A percentile compares a stretch with the other conserved stretches of the same genome.
These are phyloP conservation scores for Macrochelys suwanniensis DNA, from an alignment of 2,797 vertebrate species.

Conservation along the genomic window DNA sequence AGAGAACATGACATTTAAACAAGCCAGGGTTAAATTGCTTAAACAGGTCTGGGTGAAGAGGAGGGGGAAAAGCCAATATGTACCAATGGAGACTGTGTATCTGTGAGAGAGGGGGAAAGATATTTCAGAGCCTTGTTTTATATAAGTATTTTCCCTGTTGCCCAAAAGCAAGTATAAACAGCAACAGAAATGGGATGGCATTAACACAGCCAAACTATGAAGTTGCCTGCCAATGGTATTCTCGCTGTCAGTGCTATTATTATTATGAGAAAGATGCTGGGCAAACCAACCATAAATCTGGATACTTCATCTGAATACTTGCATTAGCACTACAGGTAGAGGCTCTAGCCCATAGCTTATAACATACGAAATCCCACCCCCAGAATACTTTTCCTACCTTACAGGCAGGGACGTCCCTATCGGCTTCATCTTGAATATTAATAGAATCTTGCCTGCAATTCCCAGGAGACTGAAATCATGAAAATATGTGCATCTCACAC, in stretches of 20 bases:
- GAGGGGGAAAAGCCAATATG: background rate
- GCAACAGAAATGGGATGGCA: background rate
- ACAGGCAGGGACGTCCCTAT: constrained; percentile 37
- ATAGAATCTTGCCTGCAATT: constrained; percentile 36
- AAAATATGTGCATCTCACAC: background rate
- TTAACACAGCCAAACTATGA: background rate
- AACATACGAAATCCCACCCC: constrained; percentile 31
- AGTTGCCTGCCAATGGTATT: background rate
- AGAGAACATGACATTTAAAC: background rate
- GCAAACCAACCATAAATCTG: background rate
- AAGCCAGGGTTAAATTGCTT: constrained; percentile 4
- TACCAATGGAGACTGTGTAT: background rate
- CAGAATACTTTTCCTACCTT: constrained; percentile 7
- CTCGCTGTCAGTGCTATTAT: background rate
- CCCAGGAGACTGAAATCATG: constrained; percentile 12
- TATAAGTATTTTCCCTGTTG: background rate
- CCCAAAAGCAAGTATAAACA: background rate
- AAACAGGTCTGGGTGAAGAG: background rate
- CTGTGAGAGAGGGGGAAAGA: background rate
- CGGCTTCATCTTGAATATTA: constrained; percentile 53
- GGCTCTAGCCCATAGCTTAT: constrained; percentile 34
- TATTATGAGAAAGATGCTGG: background rate
- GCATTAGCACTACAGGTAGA: constrained; percentile 31
- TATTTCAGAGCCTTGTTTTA: background rate
- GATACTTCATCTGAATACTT: background rate